Base-by-base conservation (phyloP, 1,140 invertebrate species). In the Drosophila funebris region DNA sequence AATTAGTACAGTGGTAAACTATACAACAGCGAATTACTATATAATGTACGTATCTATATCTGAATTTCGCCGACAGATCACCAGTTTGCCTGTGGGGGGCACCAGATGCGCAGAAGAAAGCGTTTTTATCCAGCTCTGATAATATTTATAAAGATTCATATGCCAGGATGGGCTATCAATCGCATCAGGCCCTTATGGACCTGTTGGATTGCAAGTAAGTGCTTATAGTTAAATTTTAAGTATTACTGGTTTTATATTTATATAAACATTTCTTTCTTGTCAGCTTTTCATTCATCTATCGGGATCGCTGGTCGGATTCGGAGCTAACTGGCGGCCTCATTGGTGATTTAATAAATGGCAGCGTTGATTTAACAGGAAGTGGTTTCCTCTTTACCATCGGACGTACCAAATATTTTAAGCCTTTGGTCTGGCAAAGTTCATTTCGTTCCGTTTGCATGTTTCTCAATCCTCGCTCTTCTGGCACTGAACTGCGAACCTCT, bases 381-480 rank as follows among this genome's bases (percentile, higher is more conserved):
- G 84, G 75, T 0, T 90, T 90, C 4, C 39, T 77, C 5, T 74
- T 76, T 16, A 50, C 56, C 33, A 36, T 29, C 3, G 31, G 50
- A 0, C 85, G 90, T 8, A 36, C 58, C 0, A 33, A 56, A 1
- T 69, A 74, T 24, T 29, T 88, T 1, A 54, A 58, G 1, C 31
- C 75, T 0, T 5, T 90, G 0, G 57, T 76, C 4, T 71, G 72
- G 33, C 69, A 76, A 0, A 66, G 63, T 1, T 41, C 53, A 3
- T 91, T 91, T 58, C 75, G 74, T 11, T 85, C 87, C 16, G 72
- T 88, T n/a, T 91, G 90, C 66, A 81, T 91, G 53, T 91, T 91
- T 24, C 82, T 74, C 1, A 91, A 90, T 37, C 84, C 83, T 0
- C 64, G 62, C 9, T 81, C 83, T 2, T 48, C 74, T 0, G 69